Evolutionary conservation across 23 tunicate species (phyloP), one percentile per base, ranked within the genome.

Genomic region (Clavelina lepadiformis): DNA sequence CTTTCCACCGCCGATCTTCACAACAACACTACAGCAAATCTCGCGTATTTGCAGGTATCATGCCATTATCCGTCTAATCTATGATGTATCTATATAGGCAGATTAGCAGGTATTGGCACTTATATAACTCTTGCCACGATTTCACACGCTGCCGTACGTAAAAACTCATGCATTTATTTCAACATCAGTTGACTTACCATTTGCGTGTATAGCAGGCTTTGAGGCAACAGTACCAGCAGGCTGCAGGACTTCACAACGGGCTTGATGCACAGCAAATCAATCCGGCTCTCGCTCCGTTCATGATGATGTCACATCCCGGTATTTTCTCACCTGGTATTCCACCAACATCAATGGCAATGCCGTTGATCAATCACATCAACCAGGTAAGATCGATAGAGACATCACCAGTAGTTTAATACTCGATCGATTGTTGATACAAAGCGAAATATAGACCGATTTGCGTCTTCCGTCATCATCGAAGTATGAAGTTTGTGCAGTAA

Each of bases 241-340:
- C 71, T 29, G 74, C 80, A 21, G 79, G 88, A 20, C 71, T 82
- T 1, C 91, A 82, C 56, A 74, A 82, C 51, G 91, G 91, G 1
- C 52, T 82, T 0, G 91, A 82, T 35, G 55, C 69, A 15, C 76
- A 67, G 38, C 91, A 82, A 50, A 58, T 82, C 28, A 82, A 82
- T 58, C 80, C 88, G 3, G 80, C 80, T 4, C 67, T 81, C 15
- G 80, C 79, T 24, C 91, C 91, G 35, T 60, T 74, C 26, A 74
- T 82, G 79, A 82, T 82, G 91, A 82, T 82, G 91, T 82, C 91
- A 36, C 91, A 82, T 31, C 81, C 91, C 44, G 72, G 76, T 27
- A 46, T 82, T 18, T 82, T 82, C 46, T 38, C 88, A n/a, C 58
- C 80, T 30, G 91, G 76, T 0, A 74, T 82, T 2, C 91, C 91